phyloP scores from a whole-genome alignment of 2,888 invertebrate genomes.

The Eilema sororculum region DNA sequence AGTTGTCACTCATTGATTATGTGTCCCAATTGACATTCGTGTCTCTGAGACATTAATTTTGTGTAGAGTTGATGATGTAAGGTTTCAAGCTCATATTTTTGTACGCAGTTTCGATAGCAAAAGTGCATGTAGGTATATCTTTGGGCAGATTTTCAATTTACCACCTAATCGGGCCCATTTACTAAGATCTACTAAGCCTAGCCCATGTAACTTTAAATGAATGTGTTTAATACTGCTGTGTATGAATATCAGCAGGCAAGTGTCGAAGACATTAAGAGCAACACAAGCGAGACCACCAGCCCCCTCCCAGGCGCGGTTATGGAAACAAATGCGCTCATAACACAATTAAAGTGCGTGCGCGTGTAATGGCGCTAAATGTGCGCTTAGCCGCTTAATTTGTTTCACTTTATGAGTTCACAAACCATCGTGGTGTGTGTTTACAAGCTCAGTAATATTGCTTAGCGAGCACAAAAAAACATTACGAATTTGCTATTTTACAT shows the following conservation, averaged over 20 bases:
- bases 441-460: neutral
- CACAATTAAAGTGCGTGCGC: neutral
- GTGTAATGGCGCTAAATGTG: neutral
- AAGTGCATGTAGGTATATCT: no score
- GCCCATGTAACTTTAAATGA: neutral
- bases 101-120: no score
- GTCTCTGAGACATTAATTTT: neutral
- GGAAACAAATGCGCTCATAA: neutral
- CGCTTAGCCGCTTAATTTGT: neutral
- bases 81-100: no score
- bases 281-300: neutral
- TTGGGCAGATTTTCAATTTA: no score
- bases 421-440: neutral
- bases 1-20: neutral
- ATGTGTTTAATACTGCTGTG: neutral
- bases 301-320: neutral
- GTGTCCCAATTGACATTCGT: neutral
- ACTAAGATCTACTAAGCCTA: no score
- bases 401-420: conserved; percentile 2
- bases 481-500: neutral
- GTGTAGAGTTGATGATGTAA: neutral
- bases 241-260: neutral
- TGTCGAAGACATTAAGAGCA: neutral
- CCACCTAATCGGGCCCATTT: no score
- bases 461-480: neutral